phyloP scores from a whole-genome alignment of 2,888 invertebrate species.

The Strigamia transsilvanica region DNA sequence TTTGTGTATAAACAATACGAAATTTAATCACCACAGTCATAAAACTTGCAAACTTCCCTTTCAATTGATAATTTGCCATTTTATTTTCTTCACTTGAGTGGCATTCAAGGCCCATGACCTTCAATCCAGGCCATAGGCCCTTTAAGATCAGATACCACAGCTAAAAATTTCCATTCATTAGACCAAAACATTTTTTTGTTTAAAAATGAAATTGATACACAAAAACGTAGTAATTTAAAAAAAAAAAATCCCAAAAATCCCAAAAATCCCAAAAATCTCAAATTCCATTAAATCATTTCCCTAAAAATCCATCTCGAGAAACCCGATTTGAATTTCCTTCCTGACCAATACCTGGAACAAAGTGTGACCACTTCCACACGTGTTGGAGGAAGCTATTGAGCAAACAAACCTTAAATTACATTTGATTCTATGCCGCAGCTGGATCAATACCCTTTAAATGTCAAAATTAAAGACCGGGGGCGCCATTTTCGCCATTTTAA shows the following conservation, averaged over 20 bases:
- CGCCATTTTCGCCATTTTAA: not conserved
- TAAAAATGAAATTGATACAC: not conserved
- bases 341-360: not conserved
- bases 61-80: not conserved
- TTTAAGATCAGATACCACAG: constrained; percentile 14
- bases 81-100: constrained; percentile 10
- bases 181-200: not conserved
- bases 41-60: not conserved
- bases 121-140: constrained; percentile 23
- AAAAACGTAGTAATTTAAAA: not conserved
- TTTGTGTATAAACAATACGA: not conserved
- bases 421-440: not conserved
- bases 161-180: constrained; percentile 6
- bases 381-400: not conserved
- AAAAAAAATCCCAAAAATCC: not conserved
- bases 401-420: constrained; percentile 7
- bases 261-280: not conserved
- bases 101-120: constrained; percentile 17
- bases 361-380: not conserved
- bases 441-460: constrained; percentile 20
- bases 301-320: not conserved
- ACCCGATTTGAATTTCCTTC: not conserved
- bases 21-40: not conserved
- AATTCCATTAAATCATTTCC: not conserved
- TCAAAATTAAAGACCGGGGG: not conserved